A percentile compares a stretch with the other conserved stretches of the same genome.
These are phyloP conservation scores for Medauroidea extradentata DNA, from an alignment of 1,140 invertebrate species.

Conservation along the genomic window DNA sequence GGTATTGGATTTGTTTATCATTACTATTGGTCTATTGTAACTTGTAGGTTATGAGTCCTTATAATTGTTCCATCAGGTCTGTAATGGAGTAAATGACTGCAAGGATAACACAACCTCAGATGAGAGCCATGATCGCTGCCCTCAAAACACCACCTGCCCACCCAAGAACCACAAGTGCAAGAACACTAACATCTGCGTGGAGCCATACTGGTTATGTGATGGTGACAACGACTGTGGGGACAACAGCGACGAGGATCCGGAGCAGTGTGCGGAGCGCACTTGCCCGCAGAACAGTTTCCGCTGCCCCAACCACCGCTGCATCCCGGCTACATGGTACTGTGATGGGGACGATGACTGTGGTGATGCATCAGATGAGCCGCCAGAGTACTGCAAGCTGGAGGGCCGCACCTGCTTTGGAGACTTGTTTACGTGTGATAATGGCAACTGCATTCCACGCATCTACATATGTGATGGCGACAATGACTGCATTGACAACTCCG, in stretches of 20 bases:
- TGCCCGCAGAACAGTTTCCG: conserved; percentile 90
- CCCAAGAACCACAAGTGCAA: conserved; percentile 85
- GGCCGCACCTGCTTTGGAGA: conserved; percentile 90
- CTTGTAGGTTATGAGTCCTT: conserved; percentile 4
- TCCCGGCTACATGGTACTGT: conserved; percentile 87
- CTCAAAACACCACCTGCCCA: conserved; percentile 80
- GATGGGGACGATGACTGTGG: conserved; percentile 88
- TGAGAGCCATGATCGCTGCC: conserved; percentile 82
- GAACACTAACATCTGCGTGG: conserved; percentile 91
- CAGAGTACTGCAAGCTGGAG: conserved; percentile 87
- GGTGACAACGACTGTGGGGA: conserved; percentile 95
- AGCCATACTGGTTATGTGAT: conserved; percentile 92
- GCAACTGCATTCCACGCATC: conserved; percentile 91
- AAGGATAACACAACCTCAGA: conserved; percentile 90
- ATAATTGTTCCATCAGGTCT: conserved; percentile 53
- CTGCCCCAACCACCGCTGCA: conserved; percentile 80
- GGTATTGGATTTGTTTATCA: too few species aligned
- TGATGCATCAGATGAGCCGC: conserved; percentile 84
- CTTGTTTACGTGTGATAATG: conserved; percentile 93
- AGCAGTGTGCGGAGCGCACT: conserved; percentile 81
- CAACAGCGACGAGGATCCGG: conserved; percentile 88
- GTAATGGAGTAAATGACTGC: conserved; percentile 91
- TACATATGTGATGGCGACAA: conserved; percentile 98
- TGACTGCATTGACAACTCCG: conserved; percentile 90
- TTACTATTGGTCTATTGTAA: too few species aligned